phyloP scores from a whole-genome alignment of 2,888 invertebrate genomes.

The Heteromyza rotundicornis region DNA sequence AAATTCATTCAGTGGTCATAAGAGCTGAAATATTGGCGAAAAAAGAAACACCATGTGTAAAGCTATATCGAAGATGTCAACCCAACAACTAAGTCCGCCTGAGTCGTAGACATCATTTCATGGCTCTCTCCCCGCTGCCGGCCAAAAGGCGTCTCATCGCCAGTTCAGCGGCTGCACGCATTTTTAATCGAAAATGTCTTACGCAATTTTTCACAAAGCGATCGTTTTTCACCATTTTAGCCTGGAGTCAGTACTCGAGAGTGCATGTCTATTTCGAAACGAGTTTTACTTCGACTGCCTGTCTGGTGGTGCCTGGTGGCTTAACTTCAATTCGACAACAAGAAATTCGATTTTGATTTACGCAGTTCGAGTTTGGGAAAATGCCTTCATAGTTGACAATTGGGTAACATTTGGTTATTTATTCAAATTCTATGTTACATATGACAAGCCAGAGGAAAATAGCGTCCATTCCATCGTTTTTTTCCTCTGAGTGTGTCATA shows the following conservation, averaged over 20 bases:
- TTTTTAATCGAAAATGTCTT: constrained; percentile 43
- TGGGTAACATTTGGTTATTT: background rate
- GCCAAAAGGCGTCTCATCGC: background rate
- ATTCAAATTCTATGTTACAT: background rate
- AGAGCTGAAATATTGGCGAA: background rate
- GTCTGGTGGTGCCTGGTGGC: too few species aligned
- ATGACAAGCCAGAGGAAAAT: too few species aligned
- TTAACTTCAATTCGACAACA: background rate
- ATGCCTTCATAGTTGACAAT: background rate
- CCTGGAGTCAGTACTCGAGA: background rate
- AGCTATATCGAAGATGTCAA: background rate
- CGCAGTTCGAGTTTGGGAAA: background rate
- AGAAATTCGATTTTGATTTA: background rate
- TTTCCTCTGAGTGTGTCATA: too few species aligned
- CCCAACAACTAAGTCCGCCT: background rate
- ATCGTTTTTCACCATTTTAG: constrained; percentile 3
- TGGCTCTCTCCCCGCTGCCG: background rate
- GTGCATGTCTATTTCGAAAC: background rate
- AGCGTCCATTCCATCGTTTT: too few species aligned
- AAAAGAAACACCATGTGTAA: background rate
- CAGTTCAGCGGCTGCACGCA: constrained; percentile 13
- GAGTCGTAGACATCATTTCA: background rate
- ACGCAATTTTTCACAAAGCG: constrained; percentile 34
- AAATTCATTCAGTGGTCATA: constrained; percentile 17
- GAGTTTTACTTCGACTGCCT: background rate